These are phyloP conservation scores for Drosophila athabasca DNA, from an alignment of 1,140 invertebrate genomes.

Conservation along the genomic window DNA sequence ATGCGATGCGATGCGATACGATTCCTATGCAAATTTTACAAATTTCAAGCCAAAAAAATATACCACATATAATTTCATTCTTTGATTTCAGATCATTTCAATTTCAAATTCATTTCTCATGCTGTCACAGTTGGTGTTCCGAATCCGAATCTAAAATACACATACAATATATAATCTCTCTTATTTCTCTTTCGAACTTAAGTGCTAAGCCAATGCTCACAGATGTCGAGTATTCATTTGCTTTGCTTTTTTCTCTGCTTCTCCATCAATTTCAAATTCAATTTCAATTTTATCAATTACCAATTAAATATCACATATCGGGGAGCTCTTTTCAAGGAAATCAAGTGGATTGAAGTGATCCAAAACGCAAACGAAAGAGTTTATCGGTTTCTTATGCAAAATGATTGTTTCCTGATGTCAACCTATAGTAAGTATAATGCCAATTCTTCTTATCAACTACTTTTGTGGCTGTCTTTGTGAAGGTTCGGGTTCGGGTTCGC, in stretches of 20 bases:
- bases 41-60: conserved; percentile 67
- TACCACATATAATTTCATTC: conserved; percentile 64
- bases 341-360: conserved; percentile 36
- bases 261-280: conserved; percentile 42
- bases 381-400: conserved; percentile 38
- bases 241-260: conserved; percentile 23
- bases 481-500: conserved; percentile 3
- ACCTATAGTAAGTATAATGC: conserved; percentile 25
- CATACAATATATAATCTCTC: conserved; percentile 39
- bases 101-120: conserved; percentile 56
- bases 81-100: conserved; percentile 35
- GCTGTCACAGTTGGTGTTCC: conserved; percentile 72
- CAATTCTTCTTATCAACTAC: conserved; percentile 58
- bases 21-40: conserved; percentile 50
- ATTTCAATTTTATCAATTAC: conserved; percentile 56
- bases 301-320: conserved; percentile 83
- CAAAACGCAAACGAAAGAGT: conserved; percentile 60
- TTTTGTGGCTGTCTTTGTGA: conserved; percentile 72
- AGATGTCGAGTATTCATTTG: conserved; percentile 62
- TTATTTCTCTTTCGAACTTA: conserved; percentile 62
- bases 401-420: conserved; percentile 57
- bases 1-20: conserved; percentile 40
- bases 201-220: conserved; percentile 76
- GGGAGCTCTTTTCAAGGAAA: conserved; percentile 81
- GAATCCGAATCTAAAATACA: conserved; percentile 62